Base-by-base conservation (phyloP, 1,140 invertebrate genomes). In the Bombus turneri region DNA sequence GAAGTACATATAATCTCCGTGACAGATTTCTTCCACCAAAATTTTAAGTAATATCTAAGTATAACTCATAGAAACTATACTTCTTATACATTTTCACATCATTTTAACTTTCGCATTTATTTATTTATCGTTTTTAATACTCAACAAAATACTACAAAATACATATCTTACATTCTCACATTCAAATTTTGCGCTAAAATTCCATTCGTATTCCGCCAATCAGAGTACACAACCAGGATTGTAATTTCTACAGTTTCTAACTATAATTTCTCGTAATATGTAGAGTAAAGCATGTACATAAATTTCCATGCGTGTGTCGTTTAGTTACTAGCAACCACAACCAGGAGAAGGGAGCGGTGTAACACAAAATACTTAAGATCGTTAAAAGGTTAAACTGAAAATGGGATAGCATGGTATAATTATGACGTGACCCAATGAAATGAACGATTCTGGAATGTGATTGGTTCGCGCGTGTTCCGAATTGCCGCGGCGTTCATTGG, bases 401-500 rank as follows among this genome's bases (percentile, higher is more conserved):
- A n/a, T 12, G 15, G 22, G 13, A 28, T 57, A 39, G 22, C 3
- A 34, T 10, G 2, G 9, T 41, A 28, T 3, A 3, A 15, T 1
- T 53, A 75, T 22, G 10, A 76, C 13, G 1, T 28, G 8, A 12
- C 1, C 8, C 10, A 43, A 41, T 28, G 31, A 28, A 57, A 31
- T 5, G 47, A 18, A 37, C 5, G 10, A n/a, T 53, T 53, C 22
- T 43, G 53, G 1, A 59, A 57, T 41, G 10, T 31, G 22, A 22
- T 25, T 66, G 57, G 34, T 28, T 41, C 41, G 68, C 22, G 28
- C 64, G 47, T 68, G 66, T 77, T 86, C 73, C 53, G 25, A 72
- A 83, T 75, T 47, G 31, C 62, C 68, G 77, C 79, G 85, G n/a
- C 39, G 41, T 31, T 62, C 57, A 47, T 72, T n/a, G 69, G 64